Evolutionary conservation across 2,797 vertebrate species (phyloP), one percentile per base, ranked within the genome.

Genomic region (Xenentodon cancila): DNA sequence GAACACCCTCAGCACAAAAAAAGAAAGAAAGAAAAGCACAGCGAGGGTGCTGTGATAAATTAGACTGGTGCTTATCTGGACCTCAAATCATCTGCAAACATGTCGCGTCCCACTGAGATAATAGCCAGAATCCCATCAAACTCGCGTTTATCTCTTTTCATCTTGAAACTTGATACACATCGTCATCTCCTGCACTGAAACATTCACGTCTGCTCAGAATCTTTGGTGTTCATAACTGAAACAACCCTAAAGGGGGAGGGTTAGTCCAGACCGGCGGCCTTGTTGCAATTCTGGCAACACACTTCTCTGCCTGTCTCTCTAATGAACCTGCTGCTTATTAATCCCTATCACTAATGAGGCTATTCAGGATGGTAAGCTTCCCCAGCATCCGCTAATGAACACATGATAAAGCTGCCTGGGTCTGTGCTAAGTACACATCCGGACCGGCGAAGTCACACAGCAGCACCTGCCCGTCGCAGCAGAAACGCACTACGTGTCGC

Each of bases 281-380:
- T 78, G 77, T 87, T 87, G 75, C 64, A 61, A 85, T 86, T 81
- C 86, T 88, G 85, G 72, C 76, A 79, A 77, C 82, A 73, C 75
- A 51, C 65, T 78, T 72, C 71, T 79, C 66, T 25, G 69, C 75
- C 77, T 66, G 80, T 81, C 86, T 85, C 85, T 86, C 81, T 90
- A 91, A 91, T 91, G 89, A 91, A 88, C 82, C 84, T 79, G 84
- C 75, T 32, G 64, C 86, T 84, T 86, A 90, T 92, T 92, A 91
- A 92, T 91, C 82, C 84, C 71, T 44, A 80, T 85, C 81, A 73
- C 87, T 92, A 91, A 92, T 90, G 91, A 92, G 90, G 85, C 89
- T 78, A 85, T 90, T 91, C 89, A 79, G 60, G 89, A 80, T 78
- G 88, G 90, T 90, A 88, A 90, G 89, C 88, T 88, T 89, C 81